Percentiles rank a stretch among this genome's conserved stretches.
Evolutionary conservation across 2,888 invertebrate genomes (phyloP).

Genomic region (Drosophila mimetica): DNA sequence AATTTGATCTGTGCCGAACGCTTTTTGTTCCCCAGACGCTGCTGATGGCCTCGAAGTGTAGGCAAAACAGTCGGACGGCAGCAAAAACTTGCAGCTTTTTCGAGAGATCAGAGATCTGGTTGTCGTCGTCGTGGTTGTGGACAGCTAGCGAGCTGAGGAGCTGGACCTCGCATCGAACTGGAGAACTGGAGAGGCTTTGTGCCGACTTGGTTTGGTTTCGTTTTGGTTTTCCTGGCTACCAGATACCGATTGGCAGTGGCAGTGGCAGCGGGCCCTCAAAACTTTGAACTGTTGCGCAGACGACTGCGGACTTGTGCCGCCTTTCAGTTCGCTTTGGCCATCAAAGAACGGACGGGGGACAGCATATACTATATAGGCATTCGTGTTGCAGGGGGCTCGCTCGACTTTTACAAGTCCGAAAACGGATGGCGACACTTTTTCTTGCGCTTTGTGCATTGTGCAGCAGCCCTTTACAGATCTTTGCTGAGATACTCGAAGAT

Average conservation of each 20-base stretch:
- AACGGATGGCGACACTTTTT: constrained; percentile 71
- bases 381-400: constrained; percentile 51
- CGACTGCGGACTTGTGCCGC: constrained; percentile 83
- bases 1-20: constrained; percentile 80
- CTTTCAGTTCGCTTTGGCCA: constrained; percentile 79
- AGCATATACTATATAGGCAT: constrained; percentile 40
- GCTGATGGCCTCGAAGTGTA: constrained; percentile 53
- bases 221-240: constrained; percentile 35
- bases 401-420: constrained; percentile 60
- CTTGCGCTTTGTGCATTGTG: constrained; percentile 64
- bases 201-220: constrained; percentile 17
- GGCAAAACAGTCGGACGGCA: constrained; percentile 48
- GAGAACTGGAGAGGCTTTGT: background rate
- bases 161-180: constrained; percentile 17
- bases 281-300: constrained; percentile 79
- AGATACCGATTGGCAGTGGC: constrained; percentile 68
- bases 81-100: constrained; percentile 62
- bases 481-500: constrained; percentile 19
- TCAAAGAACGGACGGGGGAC: constrained; percentile 61
- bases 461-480: constrained; percentile 46
- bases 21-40: constrained; percentile 66
- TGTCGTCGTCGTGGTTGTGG: constrained; percentile 19
- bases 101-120: constrained; percentile 55
- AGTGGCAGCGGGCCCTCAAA: constrained; percentile 79
- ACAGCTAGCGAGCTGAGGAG: constrained; percentile 5